Evolutionary conservation across 2,113 vertebrate genomes (phyloP).

Genomic region (Epinephelus fuscoguttatus): DNA sequence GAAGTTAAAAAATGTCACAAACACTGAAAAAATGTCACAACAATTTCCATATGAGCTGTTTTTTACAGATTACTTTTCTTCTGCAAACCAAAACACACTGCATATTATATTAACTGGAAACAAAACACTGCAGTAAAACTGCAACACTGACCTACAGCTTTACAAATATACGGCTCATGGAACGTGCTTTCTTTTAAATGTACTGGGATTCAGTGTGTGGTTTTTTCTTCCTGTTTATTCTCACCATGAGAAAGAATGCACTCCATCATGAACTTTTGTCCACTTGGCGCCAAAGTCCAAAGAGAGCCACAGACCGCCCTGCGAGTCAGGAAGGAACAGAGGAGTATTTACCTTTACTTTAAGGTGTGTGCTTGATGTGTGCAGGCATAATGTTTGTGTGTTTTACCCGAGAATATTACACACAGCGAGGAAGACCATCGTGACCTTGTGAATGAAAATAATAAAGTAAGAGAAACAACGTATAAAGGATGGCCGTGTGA

Average conservation of each 20-base stretch:
- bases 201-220: background rate
- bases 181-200: constrained; percentile 7
- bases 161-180: background rate
- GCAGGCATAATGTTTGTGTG: background rate
- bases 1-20: constrained; percentile 38
- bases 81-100: background rate
- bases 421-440: background rate
- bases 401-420: background rate
- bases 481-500: background rate
- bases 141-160: background rate
- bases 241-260: constrained; percentile 86
- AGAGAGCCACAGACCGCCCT: constrained; percentile 85
- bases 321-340: constrained; percentile 56
- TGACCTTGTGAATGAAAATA: background rate
- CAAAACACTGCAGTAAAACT: background rate
- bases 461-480: background rate
- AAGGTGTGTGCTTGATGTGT: constrained; percentile 44
- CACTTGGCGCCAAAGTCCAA: constrained; percentile 84
- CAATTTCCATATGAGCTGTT: background rate
- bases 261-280: constrained; percentile 84
- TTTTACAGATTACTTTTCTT: background rate
- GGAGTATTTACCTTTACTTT: constrained; percentile 63
- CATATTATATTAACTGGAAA: background rate
- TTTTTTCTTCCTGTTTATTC: constrained; percentile 54
- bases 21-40: background rate